Percentiles rank a stretch among this genome's conserved stretches.
Conservation (phyloP, 2,113 vertebrate genomes). For the Hypanus sabinus region DNA sequence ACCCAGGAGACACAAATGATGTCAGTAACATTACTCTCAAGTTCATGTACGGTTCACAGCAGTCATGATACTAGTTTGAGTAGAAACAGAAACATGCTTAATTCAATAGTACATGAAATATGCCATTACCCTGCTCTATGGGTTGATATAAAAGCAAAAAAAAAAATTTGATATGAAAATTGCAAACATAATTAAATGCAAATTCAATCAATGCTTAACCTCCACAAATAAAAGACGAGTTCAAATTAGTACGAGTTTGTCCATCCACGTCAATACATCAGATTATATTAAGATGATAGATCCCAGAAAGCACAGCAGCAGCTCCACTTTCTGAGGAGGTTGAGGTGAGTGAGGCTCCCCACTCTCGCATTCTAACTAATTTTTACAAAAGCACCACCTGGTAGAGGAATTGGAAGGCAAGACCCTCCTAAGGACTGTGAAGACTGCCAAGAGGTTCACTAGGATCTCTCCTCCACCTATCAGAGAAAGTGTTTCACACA, state of each 20-base stretch:
- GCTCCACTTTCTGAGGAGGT: no score
- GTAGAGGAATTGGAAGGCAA: no score
- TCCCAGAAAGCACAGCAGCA: no score
- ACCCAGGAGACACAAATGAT: neutral
- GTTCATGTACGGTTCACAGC: neutral
- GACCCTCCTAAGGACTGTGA: no score
- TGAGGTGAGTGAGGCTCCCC: no score
- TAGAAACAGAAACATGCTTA: neutral
- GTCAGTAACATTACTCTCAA: neutral
- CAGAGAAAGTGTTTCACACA: no score
- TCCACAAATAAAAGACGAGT: neutral
- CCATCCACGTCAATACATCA: neutral
- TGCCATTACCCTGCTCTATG: neutral
- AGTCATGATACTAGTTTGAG: neutral
- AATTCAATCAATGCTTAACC: neutral
- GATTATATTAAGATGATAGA: neutral
- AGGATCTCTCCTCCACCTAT: no score
- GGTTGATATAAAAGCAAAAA: neutral
- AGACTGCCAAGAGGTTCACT: no score
- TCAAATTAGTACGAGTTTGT: neutral
- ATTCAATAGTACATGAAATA: neutral
- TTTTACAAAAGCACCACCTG: no score
- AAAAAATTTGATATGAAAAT: neutral
- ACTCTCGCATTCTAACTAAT: no score
- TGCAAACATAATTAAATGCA: neutral